Evolutionary conservation across 2,888 invertebrate genomes (phyloP).

Genomic region (Daptonema setosum): DNA sequence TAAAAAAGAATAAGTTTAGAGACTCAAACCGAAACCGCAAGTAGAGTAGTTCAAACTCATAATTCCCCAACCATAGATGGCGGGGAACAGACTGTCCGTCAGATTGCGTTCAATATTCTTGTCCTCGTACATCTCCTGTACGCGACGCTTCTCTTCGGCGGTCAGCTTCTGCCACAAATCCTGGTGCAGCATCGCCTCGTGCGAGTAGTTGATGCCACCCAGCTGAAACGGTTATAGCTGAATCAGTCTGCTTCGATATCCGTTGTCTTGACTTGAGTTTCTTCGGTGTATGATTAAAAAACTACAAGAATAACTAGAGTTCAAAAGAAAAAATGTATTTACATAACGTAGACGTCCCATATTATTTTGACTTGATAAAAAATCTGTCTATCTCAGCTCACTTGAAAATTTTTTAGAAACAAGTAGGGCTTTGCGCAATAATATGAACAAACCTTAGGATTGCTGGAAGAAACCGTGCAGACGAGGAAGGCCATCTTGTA

Average conservation of each 20-base stretch:
- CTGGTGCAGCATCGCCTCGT: constrained; percentile 71
- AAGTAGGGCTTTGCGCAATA: no score
- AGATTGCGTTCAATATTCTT: constrained; percentile 65
- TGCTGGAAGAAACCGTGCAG: constrained; percentile 67
- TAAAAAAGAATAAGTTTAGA: no score
- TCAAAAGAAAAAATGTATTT: no score
- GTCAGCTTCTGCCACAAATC: constrained; percentile 52
- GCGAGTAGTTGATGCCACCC: constrained; percentile 57
- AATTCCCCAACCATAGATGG: constrained; percentile 49
- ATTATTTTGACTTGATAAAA: no score
- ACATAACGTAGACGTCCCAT: no score
- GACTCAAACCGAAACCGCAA: no score
- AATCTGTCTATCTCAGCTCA: no score
- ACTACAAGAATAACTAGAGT: no score
- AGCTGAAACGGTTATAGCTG: constrained; percentile 37
- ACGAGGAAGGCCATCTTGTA: constrained; percentile 79
- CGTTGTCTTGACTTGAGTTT: no score
- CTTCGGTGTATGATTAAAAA: no score
- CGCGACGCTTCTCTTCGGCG: constrained; percentile 52
- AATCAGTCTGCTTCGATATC: no score
- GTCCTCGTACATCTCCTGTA: constrained; percentile 45
- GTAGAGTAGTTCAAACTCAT: not conserved
- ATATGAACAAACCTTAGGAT: constrained; percentile 45
- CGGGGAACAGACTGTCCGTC: constrained; percentile 72
- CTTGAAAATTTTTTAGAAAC: no score